Base-by-base conservation (phyloP, 1,140 invertebrate species). In the Lepidotrigona ventralis region DNA sequence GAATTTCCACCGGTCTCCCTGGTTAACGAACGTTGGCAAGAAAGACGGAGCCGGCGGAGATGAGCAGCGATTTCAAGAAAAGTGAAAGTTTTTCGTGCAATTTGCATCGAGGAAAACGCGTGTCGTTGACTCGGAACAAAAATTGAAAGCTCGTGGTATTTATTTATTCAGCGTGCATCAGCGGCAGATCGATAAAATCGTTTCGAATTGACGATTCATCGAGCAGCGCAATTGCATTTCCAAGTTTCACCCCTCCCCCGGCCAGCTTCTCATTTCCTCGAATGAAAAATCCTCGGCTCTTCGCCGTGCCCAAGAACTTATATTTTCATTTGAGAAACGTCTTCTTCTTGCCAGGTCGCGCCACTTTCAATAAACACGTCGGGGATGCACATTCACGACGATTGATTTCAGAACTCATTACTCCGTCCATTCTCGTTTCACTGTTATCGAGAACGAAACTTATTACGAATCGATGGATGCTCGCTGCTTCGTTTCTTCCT, bases 401-500 rank as follows among this genome's bases (percentile, higher is more conserved):
- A 80, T 81, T 81, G 70, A 81, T 81, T 39, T 66, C 79, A 54
- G 70, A 81, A 74, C 70, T 64, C 70, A 46, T 74, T 81, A 74
- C 60, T 70, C 26, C 29, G 51, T 26, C 17, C 58, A 81, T 80
- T 72, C 69, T 15, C 79, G 23, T 70, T 70, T 33, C 39, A 66
- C 51, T 8, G 26, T 83, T 78, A 78, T 71, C 66, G 46, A 21
- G 21, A 75, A 23, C 26, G 66, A 83, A 78, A 70, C 74, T 83
- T 78, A 71, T 78, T 77, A 51, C 46, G 63, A 76, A n/a, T 5
- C 33, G 17, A 21, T 58, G 66, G 23, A 46, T 19, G 33, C 53
- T 46, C 46, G 33, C 19, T 39, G 21, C 46, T 71, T 53, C 53
- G 51, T 26, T 29, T 26, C 51, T 21, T 15, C 9, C 15, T 1